Conservation (phyloP, 1,140 invertebrate species). For the Atta colombica region DNA sequence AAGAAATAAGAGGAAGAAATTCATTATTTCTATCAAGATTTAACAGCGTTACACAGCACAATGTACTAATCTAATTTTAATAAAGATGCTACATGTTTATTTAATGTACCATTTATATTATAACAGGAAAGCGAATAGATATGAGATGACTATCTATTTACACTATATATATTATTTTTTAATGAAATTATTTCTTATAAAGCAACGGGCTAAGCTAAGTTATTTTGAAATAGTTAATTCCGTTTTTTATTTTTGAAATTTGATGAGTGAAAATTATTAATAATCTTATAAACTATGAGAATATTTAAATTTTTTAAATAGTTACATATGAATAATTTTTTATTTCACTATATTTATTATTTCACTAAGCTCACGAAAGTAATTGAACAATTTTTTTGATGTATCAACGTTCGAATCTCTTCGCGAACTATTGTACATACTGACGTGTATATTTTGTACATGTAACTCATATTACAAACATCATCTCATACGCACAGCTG, state of each 20-base stretch:
- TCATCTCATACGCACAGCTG: not conserved
- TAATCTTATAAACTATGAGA: not conserved
- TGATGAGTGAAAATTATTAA: not conserved
- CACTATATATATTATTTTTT: not conserved
- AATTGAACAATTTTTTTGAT: not conserved
- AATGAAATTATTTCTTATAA: not conserved
- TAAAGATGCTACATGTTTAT: not conserved
- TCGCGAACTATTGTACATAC: not conserved
- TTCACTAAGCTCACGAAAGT: not conserved
- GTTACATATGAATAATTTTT: not conserved
- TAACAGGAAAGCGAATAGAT: not conserved
- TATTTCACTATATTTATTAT: not conserved
- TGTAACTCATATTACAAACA: not conserved
- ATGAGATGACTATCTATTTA: conserved; percentile 4
- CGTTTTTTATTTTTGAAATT: conserved; percentile 16
- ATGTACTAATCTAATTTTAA: conserved; percentile 33
- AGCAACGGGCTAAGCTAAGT: not conserved
- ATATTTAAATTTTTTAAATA: not conserved
- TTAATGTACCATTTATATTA: not conserved
- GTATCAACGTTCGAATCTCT: not conserved
- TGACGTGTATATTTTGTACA: not conserved
- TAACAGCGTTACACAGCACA: not conserved
- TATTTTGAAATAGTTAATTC: not conserved
- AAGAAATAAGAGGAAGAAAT: not conserved
- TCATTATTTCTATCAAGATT: conserved; percentile 32